phyloP scores from a whole-genome alignment of 2,113 vertebrate genomes.

The Tragelaphus scriptus region DNA sequence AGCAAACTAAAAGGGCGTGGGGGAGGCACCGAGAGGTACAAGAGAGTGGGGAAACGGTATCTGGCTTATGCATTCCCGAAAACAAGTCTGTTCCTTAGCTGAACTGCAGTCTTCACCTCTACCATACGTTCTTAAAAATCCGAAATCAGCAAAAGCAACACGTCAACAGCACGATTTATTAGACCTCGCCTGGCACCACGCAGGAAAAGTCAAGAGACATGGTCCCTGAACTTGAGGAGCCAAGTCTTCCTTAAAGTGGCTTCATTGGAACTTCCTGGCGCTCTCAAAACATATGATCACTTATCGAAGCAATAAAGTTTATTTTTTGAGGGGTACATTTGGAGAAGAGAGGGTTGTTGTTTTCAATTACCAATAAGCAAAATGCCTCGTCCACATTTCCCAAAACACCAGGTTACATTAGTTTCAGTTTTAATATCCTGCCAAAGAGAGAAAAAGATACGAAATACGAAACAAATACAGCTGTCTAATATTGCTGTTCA shows the following conservation, averaged over 20 bases:
- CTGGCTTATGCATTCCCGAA: conserved; percentile 17
- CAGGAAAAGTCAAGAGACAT: not conserved
- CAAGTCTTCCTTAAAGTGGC: conserved; percentile 40
- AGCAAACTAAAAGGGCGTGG: conserved; percentile 45
- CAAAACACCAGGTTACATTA: conserved; percentile 78
- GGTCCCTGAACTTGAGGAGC: not conserved
- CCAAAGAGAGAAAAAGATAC: conserved; percentile 65
- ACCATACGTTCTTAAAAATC: conserved; percentile 40
- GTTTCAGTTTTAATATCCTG: conserved; percentile 82
- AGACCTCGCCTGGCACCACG: not conserved
- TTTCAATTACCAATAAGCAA: conserved; percentile 71
- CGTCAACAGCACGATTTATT: not conserved
- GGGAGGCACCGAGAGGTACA: not conserved
- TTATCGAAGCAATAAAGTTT: conserved; percentile 66
- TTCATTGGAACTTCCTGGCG: conserved; percentile 60
- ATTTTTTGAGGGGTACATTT: conserved; percentile 2
- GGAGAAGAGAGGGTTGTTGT: conserved; percentile 50
- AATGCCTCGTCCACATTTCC: conserved; percentile 73
- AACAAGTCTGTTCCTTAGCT: conserved; percentile 34
- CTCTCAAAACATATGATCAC: conserved; percentile 58
- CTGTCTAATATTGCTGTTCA: conserved; percentile 81
- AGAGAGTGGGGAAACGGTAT: not conserved
- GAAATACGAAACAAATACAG: conserved; percentile 78
- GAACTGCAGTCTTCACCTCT: conserved; percentile 50
- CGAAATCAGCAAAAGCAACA: conserved; percentile 58